Evolutionary conservation across 1,140 invertebrate genomes (phyloP).

Genomic region (Cecropterus lyciades): DNA sequence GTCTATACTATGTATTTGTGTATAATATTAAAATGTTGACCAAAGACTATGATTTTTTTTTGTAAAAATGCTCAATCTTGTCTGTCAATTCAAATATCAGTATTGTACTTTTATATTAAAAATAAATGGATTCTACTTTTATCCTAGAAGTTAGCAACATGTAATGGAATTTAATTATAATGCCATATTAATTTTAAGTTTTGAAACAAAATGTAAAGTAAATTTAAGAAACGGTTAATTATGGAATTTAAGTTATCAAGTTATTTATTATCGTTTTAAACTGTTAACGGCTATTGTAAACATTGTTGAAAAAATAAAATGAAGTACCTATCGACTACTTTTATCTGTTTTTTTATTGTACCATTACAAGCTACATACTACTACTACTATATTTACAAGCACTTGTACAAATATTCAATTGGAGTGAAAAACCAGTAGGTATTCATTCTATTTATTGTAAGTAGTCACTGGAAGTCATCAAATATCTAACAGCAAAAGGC

Average conservation of each 20-base stretch:
- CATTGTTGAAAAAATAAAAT: conserved; percentile 17
- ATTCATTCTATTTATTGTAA: too few species aligned
- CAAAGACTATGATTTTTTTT: conserved; percentile 32
- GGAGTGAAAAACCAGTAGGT: too few species aligned
- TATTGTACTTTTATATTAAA: conserved; percentile 33
- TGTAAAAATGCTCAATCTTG: conserved; percentile 20
- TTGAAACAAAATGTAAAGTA: conserved; percentile 18
- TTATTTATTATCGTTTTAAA: conserved; percentile 54
- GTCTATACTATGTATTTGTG: conserved; percentile 3
- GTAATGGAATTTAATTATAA: conserved; percentile 29
- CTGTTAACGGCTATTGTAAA: conserved; percentile 4
- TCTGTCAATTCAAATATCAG: conserved; percentile 23
- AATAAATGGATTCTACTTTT: conserved; percentile 5
- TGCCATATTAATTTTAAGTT: conserved; percentile 46
- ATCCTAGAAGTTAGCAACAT: conserved; percentile 6
- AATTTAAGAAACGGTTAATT: conserved; percentile 35
- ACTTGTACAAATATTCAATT: too few species aligned
- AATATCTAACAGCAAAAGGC: too few species aligned
- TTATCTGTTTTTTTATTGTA: too few species aligned
- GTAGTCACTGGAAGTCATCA: too few species aligned
- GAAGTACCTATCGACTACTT: neutral
- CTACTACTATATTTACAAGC: too few species aligned
- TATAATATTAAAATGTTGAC: conserved; percentile 29
- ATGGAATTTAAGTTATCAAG: conserved; percentile 46
- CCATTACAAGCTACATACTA: too few species aligned